Base-by-base conservation (phyloP, 2,113 vertebrate genomes). In the Castor canadensis region DNA sequence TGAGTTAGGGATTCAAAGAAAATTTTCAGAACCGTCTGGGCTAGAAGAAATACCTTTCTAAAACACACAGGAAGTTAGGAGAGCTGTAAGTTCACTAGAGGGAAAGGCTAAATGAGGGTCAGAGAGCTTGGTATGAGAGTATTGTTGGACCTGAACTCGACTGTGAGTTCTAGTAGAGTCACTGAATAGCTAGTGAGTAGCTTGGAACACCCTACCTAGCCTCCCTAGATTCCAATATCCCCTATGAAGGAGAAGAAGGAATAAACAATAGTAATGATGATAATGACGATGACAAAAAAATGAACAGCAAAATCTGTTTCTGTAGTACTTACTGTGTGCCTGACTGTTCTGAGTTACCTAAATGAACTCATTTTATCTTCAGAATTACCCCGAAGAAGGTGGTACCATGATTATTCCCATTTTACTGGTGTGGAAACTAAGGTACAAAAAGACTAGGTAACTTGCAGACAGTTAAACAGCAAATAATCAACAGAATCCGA, bases 101-200 rank as follows among this genome's bases (percentile, higher is more conserved):
- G 3, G 35, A 35, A 28, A 26, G 54, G 66, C 43, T 30, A 45
- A 56, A 26, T 3, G 4, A 11, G 3, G 24, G 13, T 2, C 10
- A 0, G 0, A 11, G 71, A 67, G 47, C 40, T 35, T 40, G 22
- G 17, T 58, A 40, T 40, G 64, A 49, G 20, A 38, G 6, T 3
- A 1, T 2, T 8, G 12, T 1, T 47, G 32, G 87, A 17, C 5
- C 45, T 8, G 20, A 35, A 5, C n/a, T 15, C 49, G 30, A 1
- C 43, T 54, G 30, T 26, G 17, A 3, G 15, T 10, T 4, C 35
- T n/a, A 12, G 52, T 28, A 3, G 43, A 22, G 28, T 9, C 77
- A 47, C 11, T 40, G 3, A 2, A 6, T 38, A 13, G 64, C 26
- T n/a, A 26, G 10, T 22, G 20, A 56, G 9, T 24, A 35, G 62